Conservation (phyloP, 2,888 invertebrate genomes). For the Branchellion lobata region DNA sequence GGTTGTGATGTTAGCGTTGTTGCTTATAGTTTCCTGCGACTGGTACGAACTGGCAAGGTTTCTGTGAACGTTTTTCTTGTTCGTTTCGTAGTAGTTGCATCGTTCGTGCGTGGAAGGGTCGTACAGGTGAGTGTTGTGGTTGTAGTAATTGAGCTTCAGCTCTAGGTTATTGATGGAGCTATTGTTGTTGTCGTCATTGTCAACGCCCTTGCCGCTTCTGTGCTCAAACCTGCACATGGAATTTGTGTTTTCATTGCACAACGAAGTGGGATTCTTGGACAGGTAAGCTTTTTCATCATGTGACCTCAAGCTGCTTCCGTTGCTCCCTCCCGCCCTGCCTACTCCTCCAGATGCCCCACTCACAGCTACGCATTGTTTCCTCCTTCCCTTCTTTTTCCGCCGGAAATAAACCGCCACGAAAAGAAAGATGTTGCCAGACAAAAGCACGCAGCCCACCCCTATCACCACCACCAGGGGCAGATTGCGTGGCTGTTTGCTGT, state of each 20-base stretch:
- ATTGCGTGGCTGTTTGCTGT: conserved; percentile 27
- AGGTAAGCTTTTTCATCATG: not conserved
- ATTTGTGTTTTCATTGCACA: conserved; percentile 17
- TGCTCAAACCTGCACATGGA: not conserved
- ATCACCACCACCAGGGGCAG: conserved; percentile 65
- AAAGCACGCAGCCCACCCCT: conserved; percentile 86
- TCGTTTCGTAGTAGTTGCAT: not conserved
- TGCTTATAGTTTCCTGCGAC: not conserved
- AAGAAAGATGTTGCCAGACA: conserved; percentile 86
- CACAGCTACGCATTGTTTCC: conserved; percentile 49
- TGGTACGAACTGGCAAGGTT: not conserved
- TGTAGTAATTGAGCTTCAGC: conserved; percentile 13
- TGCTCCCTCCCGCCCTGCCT: not conserved
- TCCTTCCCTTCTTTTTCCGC: conserved; percentile 57
- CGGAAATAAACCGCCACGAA: conserved; percentile 93
- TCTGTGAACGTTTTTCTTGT: not conserved
- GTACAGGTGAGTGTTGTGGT: not conserved
- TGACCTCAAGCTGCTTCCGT: not conserved
- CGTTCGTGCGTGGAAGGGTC: not conserved
- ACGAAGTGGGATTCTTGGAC: conserved; percentile 13
- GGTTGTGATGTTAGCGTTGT: not conserved
- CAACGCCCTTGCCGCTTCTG: not conserved
- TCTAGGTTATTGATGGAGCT: conserved; percentile 4
- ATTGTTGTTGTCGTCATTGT: not conserved
- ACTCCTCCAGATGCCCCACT: not conserved